Evolutionary conservation across 2,888 invertebrate species (phyloP).

Genomic region (Leucozona laternaria): DNA sequence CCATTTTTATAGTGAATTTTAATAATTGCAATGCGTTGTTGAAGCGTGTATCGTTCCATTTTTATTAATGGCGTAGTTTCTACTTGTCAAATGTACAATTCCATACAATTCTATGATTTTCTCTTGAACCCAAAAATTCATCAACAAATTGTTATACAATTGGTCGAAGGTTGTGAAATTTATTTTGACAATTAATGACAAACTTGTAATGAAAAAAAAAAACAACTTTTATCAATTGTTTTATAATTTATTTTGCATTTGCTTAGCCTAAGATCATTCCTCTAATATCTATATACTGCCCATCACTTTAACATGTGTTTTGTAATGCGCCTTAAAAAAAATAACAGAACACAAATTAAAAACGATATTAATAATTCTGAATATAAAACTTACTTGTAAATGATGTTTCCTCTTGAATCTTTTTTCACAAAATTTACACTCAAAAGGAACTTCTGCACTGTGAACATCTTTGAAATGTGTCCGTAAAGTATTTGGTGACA

Average conservation of each 20-base stretch:
- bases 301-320: constrained; percentile 75
- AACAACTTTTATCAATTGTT: neutral
- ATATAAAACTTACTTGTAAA: constrained; percentile 73
- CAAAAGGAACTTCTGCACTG: constrained; percentile 76
- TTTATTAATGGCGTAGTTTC: too few relatives aligned
- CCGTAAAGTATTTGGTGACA: constrained; percentile 78
- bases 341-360: neutral
- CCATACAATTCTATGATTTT: too few relatives aligned
- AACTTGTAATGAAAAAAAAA: too few relatives aligned
- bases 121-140: too few relatives aligned
- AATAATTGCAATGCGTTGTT: too few relatives aligned
- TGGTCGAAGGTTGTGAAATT: too few relatives aligned
- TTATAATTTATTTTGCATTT: neutral
- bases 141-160: too few relatives aligned
- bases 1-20: too few relatives aligned
- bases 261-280: neutral
- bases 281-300: neutral
- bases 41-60: too few relatives aligned
- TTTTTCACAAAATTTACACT: constrained; percentile 78
- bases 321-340: constrained; percentile 77
- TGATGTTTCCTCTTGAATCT: constrained; percentile 80
- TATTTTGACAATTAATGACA: too few relatives aligned
- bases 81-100: too few relatives aligned
- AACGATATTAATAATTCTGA: neutral
- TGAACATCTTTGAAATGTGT: constrained; percentile 78